A percentile compares a stretch with the other conserved stretches of the same genome.
These are phyloP conservation scores for Pomacea canaliculata DNA, from an alignment of 2,888 invertebrate genomes.

Conservation along the genomic window DNA sequence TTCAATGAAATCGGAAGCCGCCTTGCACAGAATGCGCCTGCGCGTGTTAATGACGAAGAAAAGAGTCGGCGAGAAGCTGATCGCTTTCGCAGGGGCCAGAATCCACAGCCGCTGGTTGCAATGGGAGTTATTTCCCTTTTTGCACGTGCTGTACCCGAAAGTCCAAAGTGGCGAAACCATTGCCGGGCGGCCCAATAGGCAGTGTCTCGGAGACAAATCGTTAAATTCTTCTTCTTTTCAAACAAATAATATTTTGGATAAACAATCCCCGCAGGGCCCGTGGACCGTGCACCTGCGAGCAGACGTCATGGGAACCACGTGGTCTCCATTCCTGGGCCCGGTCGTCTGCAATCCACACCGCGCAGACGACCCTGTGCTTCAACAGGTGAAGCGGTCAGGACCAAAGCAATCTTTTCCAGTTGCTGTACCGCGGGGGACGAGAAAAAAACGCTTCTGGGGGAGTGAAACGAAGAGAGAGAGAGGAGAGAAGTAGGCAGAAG, in stretches of 20 bases:
- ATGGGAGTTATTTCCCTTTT: no score
- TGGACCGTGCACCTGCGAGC: conserved; percentile 1
- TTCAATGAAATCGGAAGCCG: no score
- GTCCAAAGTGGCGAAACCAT: not conserved
- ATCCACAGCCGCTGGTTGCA: no score
- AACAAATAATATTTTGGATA: conserved; percentile 16
- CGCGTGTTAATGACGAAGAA: no score
- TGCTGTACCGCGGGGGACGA: not conserved
- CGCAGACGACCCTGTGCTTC: not conserved
- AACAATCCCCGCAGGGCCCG: not conserved
- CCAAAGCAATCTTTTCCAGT: not conserved
- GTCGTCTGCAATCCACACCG: conserved; percentile 14
- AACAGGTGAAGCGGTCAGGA: conserved; percentile 7
- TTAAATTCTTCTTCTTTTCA: conserved; percentile 11
- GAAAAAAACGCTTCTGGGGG: not conserved
- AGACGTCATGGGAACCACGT: conserved; percentile 10
- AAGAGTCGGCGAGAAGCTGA: no score
- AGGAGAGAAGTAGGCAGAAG: not conserved
- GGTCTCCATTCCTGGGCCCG: conserved; percentile 15
- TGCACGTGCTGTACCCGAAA: not conserved
- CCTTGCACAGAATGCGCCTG: no score
- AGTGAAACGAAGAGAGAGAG: not conserved
- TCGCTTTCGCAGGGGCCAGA: no score
- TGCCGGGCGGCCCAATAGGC: not conserved
- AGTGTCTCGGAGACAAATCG: conserved; percentile 3